Evolutionary conservation across 2,113 vertebrate genomes (phyloP), one percentile per base, ranked within the genome.

Genomic region (Cynopterus brachyotis): DNA sequence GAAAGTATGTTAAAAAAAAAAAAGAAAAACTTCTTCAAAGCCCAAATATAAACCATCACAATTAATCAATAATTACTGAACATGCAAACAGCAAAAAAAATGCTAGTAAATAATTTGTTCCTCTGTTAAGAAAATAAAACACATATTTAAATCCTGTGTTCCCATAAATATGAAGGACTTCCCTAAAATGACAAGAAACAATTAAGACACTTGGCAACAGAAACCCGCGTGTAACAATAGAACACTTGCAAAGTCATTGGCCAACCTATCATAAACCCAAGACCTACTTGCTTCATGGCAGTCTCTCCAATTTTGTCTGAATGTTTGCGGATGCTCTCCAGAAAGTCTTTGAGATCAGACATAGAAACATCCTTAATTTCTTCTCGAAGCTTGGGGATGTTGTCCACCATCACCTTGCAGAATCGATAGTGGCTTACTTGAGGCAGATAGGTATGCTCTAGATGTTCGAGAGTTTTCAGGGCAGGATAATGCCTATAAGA

Each of bases 281-380:
- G 2, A 96, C 98, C 93, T 98, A 99, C 99, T 99, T 99, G 99
- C 26, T 99, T 99, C 98, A 99, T 99, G n/a, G 99, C 99, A 0
- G 99, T 99, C 99, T 99, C 99, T 13, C 99, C 99, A 1, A 99
- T 99, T 98, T 99, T 99, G 98, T 99, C 99, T 0, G 99, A 99
- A 98, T 99, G 99, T 92, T 99, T 99, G 45, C 99, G 99, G 98
- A 99, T 99, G 96, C 99, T 99, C 98, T 99, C 99, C 99, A 99
- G 98, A 98, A 99, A 99, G 97, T 99, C 99, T 95, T 99, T 99
- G 59, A 99, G 99, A 97, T 99, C 99, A 1, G 99, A 99, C 99
- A 99, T 99, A 97, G 99, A 99, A 28, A 99, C 99, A 59, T 99
- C 99, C 30, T 99, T 98, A 98, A 99, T 99, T 97, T 99, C 99